Conservation (phyloP, 1,140 invertebrate genomes). For the Himalopsyche phryganea region DNA sequence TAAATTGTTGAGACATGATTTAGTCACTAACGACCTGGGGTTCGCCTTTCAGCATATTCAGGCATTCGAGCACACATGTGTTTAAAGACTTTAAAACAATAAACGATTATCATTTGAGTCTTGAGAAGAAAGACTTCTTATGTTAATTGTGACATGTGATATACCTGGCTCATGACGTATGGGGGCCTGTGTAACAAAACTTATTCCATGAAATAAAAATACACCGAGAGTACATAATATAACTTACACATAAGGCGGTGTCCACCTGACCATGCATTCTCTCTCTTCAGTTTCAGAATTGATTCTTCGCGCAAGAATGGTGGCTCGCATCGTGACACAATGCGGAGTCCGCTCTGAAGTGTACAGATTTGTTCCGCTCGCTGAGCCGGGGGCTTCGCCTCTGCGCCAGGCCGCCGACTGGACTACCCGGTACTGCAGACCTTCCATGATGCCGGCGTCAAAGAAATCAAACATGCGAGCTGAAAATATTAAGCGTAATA, state of each 20-base stretch:
- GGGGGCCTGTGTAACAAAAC: too few relatives aligned
- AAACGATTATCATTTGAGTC: too few relatives aligned
- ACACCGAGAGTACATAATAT: too few relatives aligned
- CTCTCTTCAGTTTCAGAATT: conserved; percentile 55
- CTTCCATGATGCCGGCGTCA: conserved; percentile 83
- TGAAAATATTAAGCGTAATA: conserved; percentile 38
- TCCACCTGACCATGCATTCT: conserved; percentile 65
- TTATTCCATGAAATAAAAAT: too few relatives aligned
- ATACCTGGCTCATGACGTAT: too few relatives aligned
- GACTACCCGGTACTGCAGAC: conserved; percentile 69
- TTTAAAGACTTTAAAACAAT: too few relatives aligned
- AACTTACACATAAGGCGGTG: conserved; percentile 69
- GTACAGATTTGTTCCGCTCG: conserved; percentile 44
- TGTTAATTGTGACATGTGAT: too few relatives aligned
- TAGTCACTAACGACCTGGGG: too few relatives aligned
- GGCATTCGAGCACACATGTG: too few relatives aligned
- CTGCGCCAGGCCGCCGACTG: conserved; percentile 54
- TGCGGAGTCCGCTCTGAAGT: conserved; percentile 15
- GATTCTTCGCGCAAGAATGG: conserved; percentile 62
- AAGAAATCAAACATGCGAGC: conserved; percentile 86
- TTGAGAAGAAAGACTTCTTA: too few relatives aligned
- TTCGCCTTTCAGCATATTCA: too few relatives aligned
- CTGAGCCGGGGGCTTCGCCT: conserved; percentile 47
- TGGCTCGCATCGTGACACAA: conserved; percentile 60
- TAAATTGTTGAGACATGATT: too few relatives aligned